These are phyloP conservation scores for Coryphaenoides rupestris DNA, from an alignment of 2,113 vertebrate genomes.

Conservation along the genomic window DNA sequence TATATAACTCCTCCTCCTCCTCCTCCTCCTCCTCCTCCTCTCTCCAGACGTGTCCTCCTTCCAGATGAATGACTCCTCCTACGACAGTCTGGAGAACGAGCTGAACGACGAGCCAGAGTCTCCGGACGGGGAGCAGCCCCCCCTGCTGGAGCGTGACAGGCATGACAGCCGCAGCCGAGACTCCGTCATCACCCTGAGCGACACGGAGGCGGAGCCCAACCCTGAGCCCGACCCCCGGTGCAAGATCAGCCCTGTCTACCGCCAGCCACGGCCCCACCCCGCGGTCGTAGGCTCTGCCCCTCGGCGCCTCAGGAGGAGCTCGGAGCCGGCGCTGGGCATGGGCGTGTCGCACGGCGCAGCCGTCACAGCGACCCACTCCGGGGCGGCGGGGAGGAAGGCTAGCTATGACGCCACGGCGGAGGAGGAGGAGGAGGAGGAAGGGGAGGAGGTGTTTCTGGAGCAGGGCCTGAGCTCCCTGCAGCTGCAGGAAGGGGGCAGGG, in stretches of 20 bases:
- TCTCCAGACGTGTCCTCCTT: conserved; percentile 80
- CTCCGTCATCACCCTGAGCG: conserved; percentile 86
- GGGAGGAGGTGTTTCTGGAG: conserved; percentile 73
- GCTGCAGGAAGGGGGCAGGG: conserved; percentile 73
- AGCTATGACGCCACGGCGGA: conserved; percentile 75
- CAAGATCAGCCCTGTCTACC: conserved; percentile 44
- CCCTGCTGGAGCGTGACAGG: conserved; percentile 66
- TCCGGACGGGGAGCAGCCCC: conserved; percentile 75
- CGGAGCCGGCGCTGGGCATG: conserved; percentile 76
- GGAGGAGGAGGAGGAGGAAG: conserved; percentile 37
- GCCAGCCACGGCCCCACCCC: conserved; percentile 47
- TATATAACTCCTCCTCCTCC: conserved; percentile 10
- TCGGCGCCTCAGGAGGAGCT: conserved; percentile 77
- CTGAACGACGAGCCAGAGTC: conserved; percentile 85
- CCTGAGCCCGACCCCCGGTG: conserved; percentile 67
- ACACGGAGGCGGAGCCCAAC: conserved; percentile 77
- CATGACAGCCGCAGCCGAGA: conserved; percentile 86
- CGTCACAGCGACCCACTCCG: conserved; percentile 25
- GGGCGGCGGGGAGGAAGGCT: conserved; percentile 70
- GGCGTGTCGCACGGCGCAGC: not conserved
- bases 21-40: no score
- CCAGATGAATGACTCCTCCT: conserved; percentile 90
- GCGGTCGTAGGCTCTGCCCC: conserved; percentile 38
- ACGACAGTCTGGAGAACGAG: conserved; percentile 90
- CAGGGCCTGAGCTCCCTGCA: conserved; percentile 69